Percentiles rank a stretch among this genome's conserved stretches.
Evolutionary conservation across 2,888 invertebrate species (phyloP).

Genomic region (Pandemis heparana): DNA sequence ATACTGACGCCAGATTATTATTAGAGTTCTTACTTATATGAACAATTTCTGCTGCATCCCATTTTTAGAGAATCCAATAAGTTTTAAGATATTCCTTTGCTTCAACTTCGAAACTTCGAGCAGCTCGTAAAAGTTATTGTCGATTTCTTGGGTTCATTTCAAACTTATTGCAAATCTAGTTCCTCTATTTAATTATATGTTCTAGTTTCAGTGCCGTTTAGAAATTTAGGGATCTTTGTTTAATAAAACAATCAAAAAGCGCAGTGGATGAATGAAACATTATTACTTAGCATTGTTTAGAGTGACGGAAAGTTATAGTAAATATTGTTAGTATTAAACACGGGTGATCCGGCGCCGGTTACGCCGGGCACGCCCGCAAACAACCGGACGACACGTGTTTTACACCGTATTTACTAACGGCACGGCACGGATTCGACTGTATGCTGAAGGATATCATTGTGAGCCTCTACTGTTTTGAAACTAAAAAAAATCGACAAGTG

Average conservation of each 20-base stretch:
- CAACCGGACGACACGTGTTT: slow-evolving; percentile 6
- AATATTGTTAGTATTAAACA: neutral
- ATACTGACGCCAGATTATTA: too few species aligned
- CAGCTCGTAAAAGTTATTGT: slow-evolving; percentile 2
- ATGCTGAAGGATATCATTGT: neutral
- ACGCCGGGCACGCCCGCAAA: slow-evolving; percentile 18
- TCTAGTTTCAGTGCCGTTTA: too few species aligned
- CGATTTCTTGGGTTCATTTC: neutral
- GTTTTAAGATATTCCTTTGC: slow-evolving; percentile 26
- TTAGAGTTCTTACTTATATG: too few species aligned
- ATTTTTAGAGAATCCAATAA: neutral
- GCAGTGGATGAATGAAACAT: too few species aligned
- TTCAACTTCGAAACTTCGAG: slow-evolving; percentile 6
- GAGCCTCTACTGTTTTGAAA: too few species aligned
- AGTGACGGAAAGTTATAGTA: too few species aligned
- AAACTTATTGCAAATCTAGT: neutral
- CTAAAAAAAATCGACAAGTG: too few species aligned
- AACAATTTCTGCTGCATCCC: neutral
- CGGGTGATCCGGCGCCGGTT: neutral
- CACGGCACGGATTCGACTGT: neutral
- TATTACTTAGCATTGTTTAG: too few species aligned
- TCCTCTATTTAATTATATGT: neutral
- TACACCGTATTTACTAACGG: slow-evolving; percentile 2
- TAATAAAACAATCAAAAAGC: too few species aligned
- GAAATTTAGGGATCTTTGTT: too few species aligned